These are phyloP conservation scores for Yponomeuta evonymella DNA, from an alignment of 2,888 invertebrate genomes.

Conservation along the genomic window DNA sequence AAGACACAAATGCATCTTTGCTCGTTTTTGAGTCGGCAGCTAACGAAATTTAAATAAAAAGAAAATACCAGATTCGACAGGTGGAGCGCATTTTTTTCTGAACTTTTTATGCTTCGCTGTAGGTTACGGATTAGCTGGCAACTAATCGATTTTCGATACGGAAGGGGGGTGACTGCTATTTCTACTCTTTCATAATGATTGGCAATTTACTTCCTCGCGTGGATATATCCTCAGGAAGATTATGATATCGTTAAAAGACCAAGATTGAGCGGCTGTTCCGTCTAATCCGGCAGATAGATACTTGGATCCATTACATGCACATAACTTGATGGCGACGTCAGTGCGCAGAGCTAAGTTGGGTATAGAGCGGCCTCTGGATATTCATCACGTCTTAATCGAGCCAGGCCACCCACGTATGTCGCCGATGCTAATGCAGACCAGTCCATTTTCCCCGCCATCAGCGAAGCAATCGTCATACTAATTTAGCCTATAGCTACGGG, in stretches of 20 bases:
- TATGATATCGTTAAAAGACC: background rate
- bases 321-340: background rate
- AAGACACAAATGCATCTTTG: constrained; percentile 72
- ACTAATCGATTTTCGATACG: constrained; percentile 67
- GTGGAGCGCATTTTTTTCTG: constrained; percentile 54
- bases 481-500: constrained; percentile 49
- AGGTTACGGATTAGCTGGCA: constrained; percentile 69
- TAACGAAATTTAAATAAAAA: constrained; percentile 74
- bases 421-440: constrained; percentile 39
- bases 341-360: background rate
- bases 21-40: constrained; percentile 67
- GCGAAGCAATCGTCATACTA: constrained; percentile 69
- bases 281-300: background rate
- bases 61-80: constrained; percentile 76
- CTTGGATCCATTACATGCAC: background rate
- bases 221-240: background rate
- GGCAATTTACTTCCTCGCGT: constrained; percentile 1
- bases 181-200: constrained; percentile 7
- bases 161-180: constrained; percentile 42
- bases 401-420: constrained; percentile 63
- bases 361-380: constrained; percentile 35
- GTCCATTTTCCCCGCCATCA: constrained; percentile 67
- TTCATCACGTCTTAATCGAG: constrained; percentile 68
- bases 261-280: background rate
- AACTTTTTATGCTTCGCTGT: constrained; percentile 68